Base-by-base conservation (phyloP, 2,888 invertebrate species). In the Tachystola acroxantha region DNA sequence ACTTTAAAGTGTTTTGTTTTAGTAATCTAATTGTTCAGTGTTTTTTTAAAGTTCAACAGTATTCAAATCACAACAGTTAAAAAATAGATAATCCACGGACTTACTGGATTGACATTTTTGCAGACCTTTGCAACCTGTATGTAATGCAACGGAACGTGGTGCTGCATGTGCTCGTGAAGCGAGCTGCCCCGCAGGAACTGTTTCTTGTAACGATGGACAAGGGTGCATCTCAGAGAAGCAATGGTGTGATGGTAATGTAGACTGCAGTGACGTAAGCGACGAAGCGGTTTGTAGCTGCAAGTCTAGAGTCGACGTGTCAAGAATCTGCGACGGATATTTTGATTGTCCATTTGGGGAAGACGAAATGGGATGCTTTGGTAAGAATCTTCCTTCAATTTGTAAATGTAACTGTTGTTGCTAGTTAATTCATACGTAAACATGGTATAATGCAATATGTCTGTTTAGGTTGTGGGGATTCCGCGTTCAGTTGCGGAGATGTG, bases 341-440 rank as follows among this genome's bases (percentile, higher is more conserved):
- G 96, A 96, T 60, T 96, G 95, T 65, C 95, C 95, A 0, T 88
- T 90, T 51, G 93, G 92, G 11, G 94, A 94, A 78, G 95, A 95
- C 57, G 95, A 96, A 79, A 75, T 91, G 54, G 93, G 91, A 11
- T 96, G 95, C 64, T 91, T 90, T 60, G 94, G 94, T 93, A 79
- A 78, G n/a, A n/a, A n/a, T n/a, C n/a, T n/a, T n/a, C n/a, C n/a
- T n/a, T n/a, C n/a, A n/a, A n/a, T n/a, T n/a, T n/a, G n/a, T n/a
- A n/a, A n/a, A n/a, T n/a, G n/a, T n/a, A n/a, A n/a, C n/a, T n/a
- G n/a, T n/a, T n/a, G n/a, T n/a, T n/a, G n/a, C n/a, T n/a, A n/a
- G n/a, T n/a, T n/a, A n/a, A n/a, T n/a, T n/a, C n/a, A n/a, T n/a
- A n/a, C n/a, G n/a, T n/a, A n/a, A n/a, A n/a, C n/a, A n/a, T n/a